A percentile compares a stretch with the other conserved stretches of the same genome.
These are phyloP conservation scores for Ursus arctos DNA, from an alignment of 2,113 vertebrate species.

Conservation along the genomic window DNA sequence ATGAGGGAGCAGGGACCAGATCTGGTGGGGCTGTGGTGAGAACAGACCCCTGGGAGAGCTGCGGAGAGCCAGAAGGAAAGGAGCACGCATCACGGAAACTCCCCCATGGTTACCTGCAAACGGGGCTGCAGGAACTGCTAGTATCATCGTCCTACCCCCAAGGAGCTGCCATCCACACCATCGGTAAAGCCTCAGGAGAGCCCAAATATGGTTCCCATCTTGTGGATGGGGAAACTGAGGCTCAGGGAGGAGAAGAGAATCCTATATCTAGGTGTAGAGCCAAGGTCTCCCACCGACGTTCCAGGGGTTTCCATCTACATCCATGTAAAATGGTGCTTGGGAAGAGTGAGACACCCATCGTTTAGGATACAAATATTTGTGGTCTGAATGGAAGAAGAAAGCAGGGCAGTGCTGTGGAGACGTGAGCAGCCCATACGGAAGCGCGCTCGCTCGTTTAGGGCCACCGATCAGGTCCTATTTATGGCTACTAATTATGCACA, in stretches of 20 bases:
- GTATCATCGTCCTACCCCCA: not conserved
- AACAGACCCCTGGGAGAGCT: not conserved
- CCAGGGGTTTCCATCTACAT: not conserved
- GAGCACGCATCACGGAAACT: too few species aligned
- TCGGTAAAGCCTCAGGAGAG: not conserved
- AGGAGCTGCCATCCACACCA: not conserved
- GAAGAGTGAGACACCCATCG: not conserved
- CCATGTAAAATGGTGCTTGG: not conserved
- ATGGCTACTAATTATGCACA: not conserved
- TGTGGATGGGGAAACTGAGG: not conserved
- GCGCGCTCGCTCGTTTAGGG: not conserved
- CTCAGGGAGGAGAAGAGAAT: not conserved
- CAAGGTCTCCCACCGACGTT: not conserved
- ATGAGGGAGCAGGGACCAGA: too few species aligned
- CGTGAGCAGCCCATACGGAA: not conserved
- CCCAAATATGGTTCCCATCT: not conserved
- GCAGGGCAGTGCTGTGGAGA: not conserved
- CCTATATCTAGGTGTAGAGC: not conserved
- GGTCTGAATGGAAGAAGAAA: not conserved
- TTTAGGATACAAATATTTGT: not conserved
- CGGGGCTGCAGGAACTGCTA: not conserved
- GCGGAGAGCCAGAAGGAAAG: not conserved
- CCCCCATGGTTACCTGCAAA: not conserved
- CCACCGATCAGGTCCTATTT: fast-evolving
- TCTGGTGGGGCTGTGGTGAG: not conserved